Conservation (phyloP, 2,113 vertebrate genomes). For the Myxocyprinus asiaticus region DNA sequence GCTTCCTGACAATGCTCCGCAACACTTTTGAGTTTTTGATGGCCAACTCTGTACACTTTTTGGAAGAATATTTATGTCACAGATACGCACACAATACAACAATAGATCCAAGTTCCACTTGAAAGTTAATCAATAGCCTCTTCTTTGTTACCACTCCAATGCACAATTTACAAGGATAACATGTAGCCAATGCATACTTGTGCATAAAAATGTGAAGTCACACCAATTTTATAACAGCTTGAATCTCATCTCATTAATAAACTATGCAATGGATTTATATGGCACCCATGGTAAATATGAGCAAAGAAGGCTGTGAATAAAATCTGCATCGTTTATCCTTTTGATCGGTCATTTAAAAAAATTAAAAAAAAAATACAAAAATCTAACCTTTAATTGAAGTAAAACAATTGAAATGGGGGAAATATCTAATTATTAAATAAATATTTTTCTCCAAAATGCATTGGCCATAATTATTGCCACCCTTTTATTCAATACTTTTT, state of each 20-base stretch:
- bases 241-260: slow-evolving; percentile 33
- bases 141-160: slow-evolving; percentile 19
- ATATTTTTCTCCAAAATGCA: too few species aligned
- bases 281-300: too few species aligned
- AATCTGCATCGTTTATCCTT: too few species aligned
- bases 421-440: too few species aligned
- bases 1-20: not conserved
- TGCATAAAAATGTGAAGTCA: slow-evolving; percentile 25
- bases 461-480: too few species aligned
- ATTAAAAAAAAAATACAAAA: too few species aligned
- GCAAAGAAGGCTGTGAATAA: too few species aligned
- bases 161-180: slow-evolving; percentile 32
- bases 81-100: slow-evolving; percentile 5
- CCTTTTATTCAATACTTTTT: too few species aligned
- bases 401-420: too few species aligned
- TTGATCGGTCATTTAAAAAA: too few species aligned
- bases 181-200: slow-evolving; percentile 17
- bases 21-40: slow-evolving; percentile 5
- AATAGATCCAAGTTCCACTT: slow-evolving; percentile 36
- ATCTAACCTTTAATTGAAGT: too few species aligned
- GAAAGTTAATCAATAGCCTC: slow-evolving; percentile 38
- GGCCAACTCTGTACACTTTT: slow-evolving; percentile 5
- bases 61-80: not conserved
- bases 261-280: not conserved
- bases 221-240: slow-evolving; percentile 17